Evolutionary conservation across 2,888 invertebrate species (phyloP), one percentile per base, ranked within the genome.

Genomic region (Coelopa pilipes): DNA sequence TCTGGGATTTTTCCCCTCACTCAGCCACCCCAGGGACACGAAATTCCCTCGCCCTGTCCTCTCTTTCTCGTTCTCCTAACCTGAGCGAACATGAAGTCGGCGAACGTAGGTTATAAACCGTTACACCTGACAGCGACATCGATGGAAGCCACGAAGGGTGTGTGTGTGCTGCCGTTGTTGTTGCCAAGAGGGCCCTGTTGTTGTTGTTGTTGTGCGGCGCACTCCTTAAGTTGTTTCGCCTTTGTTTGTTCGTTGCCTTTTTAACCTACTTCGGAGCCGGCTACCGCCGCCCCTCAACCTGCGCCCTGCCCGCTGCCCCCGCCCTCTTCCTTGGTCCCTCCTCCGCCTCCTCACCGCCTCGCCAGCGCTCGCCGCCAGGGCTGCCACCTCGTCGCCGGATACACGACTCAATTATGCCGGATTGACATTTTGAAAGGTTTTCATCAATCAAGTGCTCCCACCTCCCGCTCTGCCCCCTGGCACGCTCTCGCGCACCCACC

Each of bases 391-490:
- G 53, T 57, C 49, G 62, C n/a, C 55, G 53, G 69, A 77, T 78
- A 79, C 78, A 79, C 76, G 79, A 82, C 83, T 80, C 82, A 83
- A 84, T 84, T 84, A 84, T 81, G 79, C 78, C 79, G 79, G 79
- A 82, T 82, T 84, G 84, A 82, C 82, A 84, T 80, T 82, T 81
- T 78, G 78, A 80, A 80, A 80, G 80, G 79, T 81, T 82, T 81
- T 78, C 83, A 84, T 84, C 83, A 83, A 83, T 84, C 84, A 84
- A 82, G 79, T 78, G 78, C 74, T 77, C 65, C 67, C 50, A 66
- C 46, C 55, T 12, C 55, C 7, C 55, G 13, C 13, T 49, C 62
- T 45, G 15, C 45, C 45, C 62, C 7, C 62, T 24, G 11, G n/a
- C n/a, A 60, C 45, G 1, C 47, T 65, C n/a, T 46, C 17, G 24